Conservation (phyloP, 2,797 vertebrate species). For the Holocentrus rufus region DNA sequence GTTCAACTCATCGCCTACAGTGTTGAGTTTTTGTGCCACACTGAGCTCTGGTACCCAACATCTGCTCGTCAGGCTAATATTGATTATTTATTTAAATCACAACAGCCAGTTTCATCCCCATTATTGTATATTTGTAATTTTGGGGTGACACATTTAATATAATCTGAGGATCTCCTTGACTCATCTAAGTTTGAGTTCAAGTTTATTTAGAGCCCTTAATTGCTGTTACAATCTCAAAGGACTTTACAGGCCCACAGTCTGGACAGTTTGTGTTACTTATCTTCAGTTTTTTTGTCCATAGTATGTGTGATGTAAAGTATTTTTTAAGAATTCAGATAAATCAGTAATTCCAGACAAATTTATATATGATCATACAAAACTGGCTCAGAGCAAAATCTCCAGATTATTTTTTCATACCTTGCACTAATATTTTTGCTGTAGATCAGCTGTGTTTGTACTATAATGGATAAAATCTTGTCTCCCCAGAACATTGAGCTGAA, state of each 20-base stretch:
- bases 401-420: not conserved
- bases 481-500: slow-evolving; percentile 96
- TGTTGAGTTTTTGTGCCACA: slow-evolving; percentile 15
- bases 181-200: not conserved
- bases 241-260: not conserved
- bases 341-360: not conserved
- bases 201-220: too few species aligned
- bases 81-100: not conserved
- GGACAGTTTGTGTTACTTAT: too few species aligned
- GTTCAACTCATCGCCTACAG: slow-evolving; percentile 27
- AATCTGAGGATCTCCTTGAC: slow-evolving; percentile 42
- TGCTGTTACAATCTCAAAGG: too few species aligned
- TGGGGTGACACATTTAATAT: slow-evolving; percentile 23
- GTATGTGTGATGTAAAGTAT: slow-evolving; percentile 17
- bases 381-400: not conserved
- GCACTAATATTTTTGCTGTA: slow-evolving; percentile 3
- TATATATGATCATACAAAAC: not conserved
- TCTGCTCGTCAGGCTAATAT: not conserved
- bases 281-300: not conserved
- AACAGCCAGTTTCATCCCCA: slow-evolving; percentile 19
- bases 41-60: not conserved
- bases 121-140: not conserved
- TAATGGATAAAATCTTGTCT: slow-evolving; percentile 31
- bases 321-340: slow-evolving; percentile 22
- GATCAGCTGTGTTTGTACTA: slow-evolving; percentile 28